phyloP scores from a whole-genome alignment of 2,888 invertebrate species.

The Sesamia inferens region DNA sequence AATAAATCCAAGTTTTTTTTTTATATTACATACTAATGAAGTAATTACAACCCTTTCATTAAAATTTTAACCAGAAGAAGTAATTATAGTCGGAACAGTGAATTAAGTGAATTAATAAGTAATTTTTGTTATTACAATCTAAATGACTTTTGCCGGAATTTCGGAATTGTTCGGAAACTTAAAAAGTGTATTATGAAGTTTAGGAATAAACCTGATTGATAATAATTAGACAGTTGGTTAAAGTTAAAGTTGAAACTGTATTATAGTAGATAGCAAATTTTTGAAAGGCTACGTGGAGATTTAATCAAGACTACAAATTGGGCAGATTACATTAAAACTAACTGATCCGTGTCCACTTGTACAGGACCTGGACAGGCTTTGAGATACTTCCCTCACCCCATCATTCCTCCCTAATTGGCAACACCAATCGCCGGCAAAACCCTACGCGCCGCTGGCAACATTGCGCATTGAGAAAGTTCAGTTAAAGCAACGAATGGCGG shows the following conservation, averaged over 20 bases:
- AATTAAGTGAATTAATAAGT: constrained; percentile 36
- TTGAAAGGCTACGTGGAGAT: not conserved
- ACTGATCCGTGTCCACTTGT: too few species aligned
- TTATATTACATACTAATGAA: not conserved
- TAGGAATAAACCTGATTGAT: too few species aligned
- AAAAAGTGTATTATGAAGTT: not conserved
- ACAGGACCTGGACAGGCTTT: too few species aligned
- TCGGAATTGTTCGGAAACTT: constrained; percentile 8
- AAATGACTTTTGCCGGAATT: constrained; percentile 19
- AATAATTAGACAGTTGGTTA: not conserved
- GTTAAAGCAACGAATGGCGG: too few species aligned
- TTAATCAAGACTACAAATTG: not conserved
- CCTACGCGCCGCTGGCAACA: too few species aligned
- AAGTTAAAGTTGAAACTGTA: constrained; percentile 1
- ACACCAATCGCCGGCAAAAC: too few species aligned
- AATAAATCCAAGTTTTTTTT: not conserved
- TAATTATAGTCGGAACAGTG: constrained; percentile 39
- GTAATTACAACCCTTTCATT: constrained; percentile 36
- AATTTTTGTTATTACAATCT: constrained; percentile 36
- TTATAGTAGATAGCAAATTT: not conserved
- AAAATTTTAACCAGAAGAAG: constrained; percentile 35
- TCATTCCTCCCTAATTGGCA: too few species aligned
- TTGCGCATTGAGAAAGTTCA: too few species aligned
- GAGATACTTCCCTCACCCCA: too few species aligned
- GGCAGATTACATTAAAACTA: not conserved